Conservation (phyloP, 2,888 invertebrate genomes). For the Zelleria hepariella region DNA sequence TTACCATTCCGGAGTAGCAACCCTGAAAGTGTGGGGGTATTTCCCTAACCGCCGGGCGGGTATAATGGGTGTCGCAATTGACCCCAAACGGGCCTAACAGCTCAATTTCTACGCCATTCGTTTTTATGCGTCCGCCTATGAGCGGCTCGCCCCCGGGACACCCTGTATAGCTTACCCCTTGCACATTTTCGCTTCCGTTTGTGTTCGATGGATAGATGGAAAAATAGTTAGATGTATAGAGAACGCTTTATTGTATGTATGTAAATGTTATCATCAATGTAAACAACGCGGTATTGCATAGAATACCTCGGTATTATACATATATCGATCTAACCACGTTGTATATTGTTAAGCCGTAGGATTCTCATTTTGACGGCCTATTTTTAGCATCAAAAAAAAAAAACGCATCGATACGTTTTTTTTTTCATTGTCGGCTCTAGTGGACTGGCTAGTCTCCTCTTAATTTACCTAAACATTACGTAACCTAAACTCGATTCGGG, state of each 20-base stretch:
- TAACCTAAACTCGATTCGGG: not conserved
- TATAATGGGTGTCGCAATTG: constrained; percentile 2
- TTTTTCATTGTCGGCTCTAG: too few relatives aligned
- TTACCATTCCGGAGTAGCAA: not conserved
- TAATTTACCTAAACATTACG: not conserved
- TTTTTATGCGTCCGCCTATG: constrained; percentile 1
- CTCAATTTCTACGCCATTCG: constrained; percentile 6
- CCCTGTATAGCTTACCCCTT: not conserved
- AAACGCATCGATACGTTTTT: too few relatives aligned
- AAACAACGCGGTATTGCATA: too few relatives aligned
- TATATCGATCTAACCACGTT: too few relatives aligned
- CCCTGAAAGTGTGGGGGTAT: not conserved
- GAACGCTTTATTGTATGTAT: too few relatives aligned
- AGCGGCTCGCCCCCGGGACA: not conserved
- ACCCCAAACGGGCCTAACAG: constrained; percentile 1
- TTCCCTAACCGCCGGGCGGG: not conserved
- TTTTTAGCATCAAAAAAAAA: too few relatives aligned
- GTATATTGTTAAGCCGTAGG: too few relatives aligned
- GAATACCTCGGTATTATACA: too few relatives aligned
- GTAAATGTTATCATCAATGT: too few relatives aligned
- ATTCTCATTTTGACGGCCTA: too few relatives aligned
- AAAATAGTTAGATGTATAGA: too few relatives aligned
- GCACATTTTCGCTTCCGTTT: not conserved
- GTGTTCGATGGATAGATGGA: not conserved
- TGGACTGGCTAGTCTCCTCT: too few relatives aligned